A percentile compares a stretch with the other conserved stretches of the same genome.
phyloP scores from a whole-genome alignment of 2,113 vertebrate genomes.

The Sebastes schlegelii region DNA sequence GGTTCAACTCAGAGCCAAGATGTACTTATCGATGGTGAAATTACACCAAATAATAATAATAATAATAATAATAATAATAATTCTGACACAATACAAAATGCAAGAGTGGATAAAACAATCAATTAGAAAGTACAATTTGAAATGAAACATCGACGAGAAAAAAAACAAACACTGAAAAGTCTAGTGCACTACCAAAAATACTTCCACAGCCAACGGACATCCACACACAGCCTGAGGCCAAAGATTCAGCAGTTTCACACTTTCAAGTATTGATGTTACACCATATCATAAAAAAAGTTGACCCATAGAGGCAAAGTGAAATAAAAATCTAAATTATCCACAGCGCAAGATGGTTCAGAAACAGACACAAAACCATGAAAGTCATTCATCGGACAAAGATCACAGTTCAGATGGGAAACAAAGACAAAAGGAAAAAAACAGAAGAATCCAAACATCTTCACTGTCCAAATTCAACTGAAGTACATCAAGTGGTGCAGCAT shows the following conservation, averaged over 20 bases:
- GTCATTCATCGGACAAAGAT: constrained; percentile 37
- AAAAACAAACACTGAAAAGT: constrained; percentile 59
- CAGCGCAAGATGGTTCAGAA: constrained; percentile 47
- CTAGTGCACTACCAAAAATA: constrained; percentile 56
- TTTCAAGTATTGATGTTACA: constrained; percentile 85
- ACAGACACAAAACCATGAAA: constrained; percentile 49
- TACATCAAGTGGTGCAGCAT: constrained; percentile 26
- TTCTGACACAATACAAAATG: constrained; percentile 68
- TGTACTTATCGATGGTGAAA: constrained; percentile 43
- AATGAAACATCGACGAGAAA: constrained; percentile 38
- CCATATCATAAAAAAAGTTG: constrained; percentile 50
- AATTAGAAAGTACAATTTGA: constrained; percentile 62
- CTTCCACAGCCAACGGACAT: constrained; percentile 53
- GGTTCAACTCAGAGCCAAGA: constrained; percentile 44
- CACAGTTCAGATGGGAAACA: constrained; percentile 36
- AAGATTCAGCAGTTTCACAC: constrained; percentile 76
- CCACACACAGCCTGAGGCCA: constrained; percentile 67
- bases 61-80: constrained; percentile 43
- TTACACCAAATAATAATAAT: constrained; percentile 52
- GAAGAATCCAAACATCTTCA: constrained; percentile 21
- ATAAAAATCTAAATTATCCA: constrained; percentile 37
- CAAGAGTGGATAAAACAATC: constrained; percentile 57
- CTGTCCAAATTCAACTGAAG: constrained; percentile 9
- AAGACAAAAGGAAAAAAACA: constrained; percentile 1
- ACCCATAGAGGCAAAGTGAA: constrained; percentile 70